Percentiles rank a stretch among this genome's conserved stretches.
phyloP scores from a whole-genome alignment of 2,888 invertebrate species.

The Megalurothrips usitatus region DNA sequence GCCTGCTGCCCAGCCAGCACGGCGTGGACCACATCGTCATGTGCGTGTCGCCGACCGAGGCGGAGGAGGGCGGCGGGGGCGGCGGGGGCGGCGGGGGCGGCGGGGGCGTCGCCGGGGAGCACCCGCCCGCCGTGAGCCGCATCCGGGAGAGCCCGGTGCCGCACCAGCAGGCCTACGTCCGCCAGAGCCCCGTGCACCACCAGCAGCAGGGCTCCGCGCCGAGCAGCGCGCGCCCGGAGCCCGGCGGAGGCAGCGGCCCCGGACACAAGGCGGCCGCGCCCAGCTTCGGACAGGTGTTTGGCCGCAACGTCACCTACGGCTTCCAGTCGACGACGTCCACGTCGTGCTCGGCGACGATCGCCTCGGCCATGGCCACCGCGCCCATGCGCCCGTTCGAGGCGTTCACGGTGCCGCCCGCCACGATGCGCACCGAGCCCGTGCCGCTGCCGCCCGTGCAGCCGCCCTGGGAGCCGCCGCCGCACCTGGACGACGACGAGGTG shows the following conservation, averaged over 20 bases:
- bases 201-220: neutral
- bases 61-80: neutral
- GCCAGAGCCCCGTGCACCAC: neutral
- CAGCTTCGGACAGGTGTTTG: neutral
- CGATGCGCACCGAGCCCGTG: constrained; percentile 22
- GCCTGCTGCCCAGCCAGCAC: neutral
- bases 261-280: no score
- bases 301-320: neutral
- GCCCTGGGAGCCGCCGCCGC: constrained; percentile 27
- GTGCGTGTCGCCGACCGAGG: neutral
- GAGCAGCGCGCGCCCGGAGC: neutral
- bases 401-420: constrained; percentile 35
- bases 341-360: constrained; percentile 40
- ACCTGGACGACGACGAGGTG: neutral
- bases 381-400: constrained; percentile 38
- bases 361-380: constrained; percentile 37
- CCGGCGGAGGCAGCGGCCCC: no score
- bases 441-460: constrained; percentile 9
- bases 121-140: no score
- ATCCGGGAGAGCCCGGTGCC: neutral
- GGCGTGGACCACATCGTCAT: neutral
- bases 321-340: neutral
- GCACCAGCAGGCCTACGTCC: neutral
- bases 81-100: no score
- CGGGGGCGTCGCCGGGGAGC: no score